Evolutionary conservation across 2,797 vertebrate genomes (phyloP), one percentile per base, ranked within the genome.

Genomic region (Pseudopleuronectes americanus): DNA sequence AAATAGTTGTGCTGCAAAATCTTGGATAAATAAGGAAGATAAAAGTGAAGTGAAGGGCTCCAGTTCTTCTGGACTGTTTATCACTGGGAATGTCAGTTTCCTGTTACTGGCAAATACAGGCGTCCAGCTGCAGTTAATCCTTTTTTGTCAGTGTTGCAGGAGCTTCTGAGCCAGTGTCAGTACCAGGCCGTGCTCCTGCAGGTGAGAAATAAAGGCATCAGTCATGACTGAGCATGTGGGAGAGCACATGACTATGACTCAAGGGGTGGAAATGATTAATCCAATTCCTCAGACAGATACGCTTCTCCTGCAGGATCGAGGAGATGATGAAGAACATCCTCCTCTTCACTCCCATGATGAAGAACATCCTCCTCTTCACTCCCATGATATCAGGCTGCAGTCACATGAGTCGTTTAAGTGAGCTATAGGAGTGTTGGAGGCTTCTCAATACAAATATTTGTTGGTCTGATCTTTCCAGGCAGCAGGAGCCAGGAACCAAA

Each of bases 401-500:
- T 21, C 43, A 19, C 43, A 45, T 2, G 14, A 19, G 14, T 41
- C 43, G 0, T 45, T 45, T 56, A n/a, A 19, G n/a, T 4, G 31
- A 12, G 8, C 47, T 23, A 28, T 38, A 10, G 22, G 1, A 4
- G 21, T 56, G 61, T 19, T 24, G 26, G 21, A 14, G 47, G 36
- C 58, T 74, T 76, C 47, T 19, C 4, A 59, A 61, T 31, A 70
- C 69, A 84, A 76, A 86, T 58, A 65, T 79, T 79, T 80, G 41
- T 60, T 79, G 73, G 68, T 71, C 64, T 54, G 73, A 65, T 74
- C 45, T 75, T 89, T 90, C 78, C 86, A 88, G 90, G 86, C 86
- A 88, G 51, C 48, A 1, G 2, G 14, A 52, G 28, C 64, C 55
- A 21, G 55, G 71, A 26, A 67, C 84, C 74, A 83, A 26, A 76